These are phyloP conservation scores for Noctuana brunneofusca DNA, from an alignment of 2,888 invertebrate species.

Conservation along the genomic window DNA sequence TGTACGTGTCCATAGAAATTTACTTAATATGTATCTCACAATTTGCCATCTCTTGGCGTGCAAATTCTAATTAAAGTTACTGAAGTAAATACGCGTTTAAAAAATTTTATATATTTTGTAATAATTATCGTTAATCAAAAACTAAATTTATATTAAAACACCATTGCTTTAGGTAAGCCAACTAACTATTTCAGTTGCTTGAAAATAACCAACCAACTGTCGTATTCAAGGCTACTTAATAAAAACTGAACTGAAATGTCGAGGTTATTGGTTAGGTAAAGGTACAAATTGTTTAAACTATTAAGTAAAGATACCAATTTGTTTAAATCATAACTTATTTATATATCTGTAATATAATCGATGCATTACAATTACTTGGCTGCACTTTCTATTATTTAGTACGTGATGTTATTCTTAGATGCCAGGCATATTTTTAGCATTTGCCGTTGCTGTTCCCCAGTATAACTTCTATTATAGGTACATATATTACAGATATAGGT, in stretches of 20 bases:
- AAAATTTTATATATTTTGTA: too few species aligned
- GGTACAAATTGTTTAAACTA: not conserved
- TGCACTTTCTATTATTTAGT: conserved; percentile 14
- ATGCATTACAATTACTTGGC: not conserved
- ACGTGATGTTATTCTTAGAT: conserved; percentile 20
- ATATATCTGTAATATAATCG: not conserved
- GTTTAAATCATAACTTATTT: not conserved
- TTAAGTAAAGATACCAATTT: not conserved
- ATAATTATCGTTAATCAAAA: not conserved
- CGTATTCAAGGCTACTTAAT: conserved; percentile 4
- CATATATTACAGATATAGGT: not conserved
- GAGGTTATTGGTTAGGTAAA: not conserved
- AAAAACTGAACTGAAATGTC: conserved; percentile 2
- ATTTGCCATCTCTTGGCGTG: too few species aligned
- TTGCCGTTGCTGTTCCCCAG: not conserved
- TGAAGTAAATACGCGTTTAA: too few species aligned
- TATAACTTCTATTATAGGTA: not conserved
- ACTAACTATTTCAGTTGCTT: not conserved
- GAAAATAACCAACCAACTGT: not conserved
- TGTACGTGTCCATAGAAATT: too few species aligned
- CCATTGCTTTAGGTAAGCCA: too few species aligned
- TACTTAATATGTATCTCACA: too few species aligned
- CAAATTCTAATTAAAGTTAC: too few species aligned
- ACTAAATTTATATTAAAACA: not conserved
- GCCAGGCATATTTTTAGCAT: conserved; percentile 21